Evolutionary conservation across 2,888 invertebrate genomes (phyloP).

Genomic region (Brachypterus glaber): DNA sequence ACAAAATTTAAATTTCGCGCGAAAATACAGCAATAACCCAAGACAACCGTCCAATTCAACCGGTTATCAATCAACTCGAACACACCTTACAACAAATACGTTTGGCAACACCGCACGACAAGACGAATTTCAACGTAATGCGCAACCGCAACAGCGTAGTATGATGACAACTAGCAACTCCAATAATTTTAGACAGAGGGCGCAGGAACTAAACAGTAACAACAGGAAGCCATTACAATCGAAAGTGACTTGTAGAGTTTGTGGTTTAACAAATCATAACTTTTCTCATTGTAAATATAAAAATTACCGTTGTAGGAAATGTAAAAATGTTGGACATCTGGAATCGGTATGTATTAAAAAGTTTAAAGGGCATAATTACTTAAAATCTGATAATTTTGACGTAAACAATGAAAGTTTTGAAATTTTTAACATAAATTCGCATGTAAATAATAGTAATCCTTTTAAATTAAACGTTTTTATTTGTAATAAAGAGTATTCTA

Average conservation of each 20-base stretch:
- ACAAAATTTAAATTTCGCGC: not conserved
- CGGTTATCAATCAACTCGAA: not conserved
- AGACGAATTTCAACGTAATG: too few species aligned
- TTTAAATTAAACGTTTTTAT: constrained; percentile 1
- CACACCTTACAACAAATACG: not conserved
- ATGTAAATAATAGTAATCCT: not conserved
- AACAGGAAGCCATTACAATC: not conserved
- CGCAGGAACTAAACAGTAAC: not conserved
- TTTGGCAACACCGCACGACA: not conserved
- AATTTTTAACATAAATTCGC: not conserved
- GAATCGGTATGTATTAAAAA: not conserved
- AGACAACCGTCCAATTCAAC: not conserved
- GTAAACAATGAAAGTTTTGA: constrained; percentile 1
- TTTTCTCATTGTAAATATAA: not conserved
- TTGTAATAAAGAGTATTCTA: not conserved
- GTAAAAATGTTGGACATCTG: constrained; percentile 1
- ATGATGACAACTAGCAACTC: not conserved
- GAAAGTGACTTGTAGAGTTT: not conserved
- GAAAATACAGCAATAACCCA: not conserved
- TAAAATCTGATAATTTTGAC: not conserved
- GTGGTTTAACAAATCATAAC: not conserved
- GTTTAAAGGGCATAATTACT: constrained; percentile 1
- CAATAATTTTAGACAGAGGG: not conserved
- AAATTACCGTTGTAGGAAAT: constrained; percentile 1
- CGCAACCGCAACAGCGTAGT: not conserved